Evolutionary conservation across 1,140 invertebrate species (phyloP).

Genomic region (Drosophila biarmipes): DNA sequence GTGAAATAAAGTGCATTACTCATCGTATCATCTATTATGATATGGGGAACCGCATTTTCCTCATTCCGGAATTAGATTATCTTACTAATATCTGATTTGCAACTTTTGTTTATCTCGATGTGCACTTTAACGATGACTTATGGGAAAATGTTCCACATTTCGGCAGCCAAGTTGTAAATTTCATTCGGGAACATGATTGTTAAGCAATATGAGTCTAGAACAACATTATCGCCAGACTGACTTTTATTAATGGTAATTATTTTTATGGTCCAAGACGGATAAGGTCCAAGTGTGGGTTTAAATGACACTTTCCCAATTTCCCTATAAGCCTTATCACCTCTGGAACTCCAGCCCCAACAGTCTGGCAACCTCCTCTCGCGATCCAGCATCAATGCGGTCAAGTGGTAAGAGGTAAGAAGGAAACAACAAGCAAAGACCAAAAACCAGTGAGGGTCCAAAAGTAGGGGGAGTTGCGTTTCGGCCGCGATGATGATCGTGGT

Average conservation of each 20-base stretch:
- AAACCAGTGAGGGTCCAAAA: conserved; percentile 10
- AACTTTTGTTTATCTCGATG: background rate
- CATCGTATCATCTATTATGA: background rate
- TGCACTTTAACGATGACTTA: background rate
- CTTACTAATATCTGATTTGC: background rate
- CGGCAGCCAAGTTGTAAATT: background rate
- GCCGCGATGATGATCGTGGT: conserved; percentile 30
- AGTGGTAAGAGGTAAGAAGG: conserved; percentile 47
- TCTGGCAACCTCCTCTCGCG: conserved; percentile 30
- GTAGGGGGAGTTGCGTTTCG: conserved; percentile 51
- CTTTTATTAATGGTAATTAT: conserved; percentile 13
- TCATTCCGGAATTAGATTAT: background rate
- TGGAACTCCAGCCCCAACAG: background rate
- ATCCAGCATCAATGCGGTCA: conserved; percentile 53
- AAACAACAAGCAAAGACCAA: conserved; percentile 16
- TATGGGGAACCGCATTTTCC: background rate
- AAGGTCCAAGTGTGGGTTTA: background rate
- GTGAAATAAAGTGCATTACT: conserved; percentile 1
- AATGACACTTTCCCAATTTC: no score
- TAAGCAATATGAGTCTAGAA: background rate
- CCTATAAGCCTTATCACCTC: background rate
- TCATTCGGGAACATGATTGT: background rate
- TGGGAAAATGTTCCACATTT: background rate
- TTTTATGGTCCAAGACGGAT: background rate
- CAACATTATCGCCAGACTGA: conserved; percentile 15